Conservation (phyloP, 2,113 vertebrate species). For the Larimichthys crocea region DNA sequence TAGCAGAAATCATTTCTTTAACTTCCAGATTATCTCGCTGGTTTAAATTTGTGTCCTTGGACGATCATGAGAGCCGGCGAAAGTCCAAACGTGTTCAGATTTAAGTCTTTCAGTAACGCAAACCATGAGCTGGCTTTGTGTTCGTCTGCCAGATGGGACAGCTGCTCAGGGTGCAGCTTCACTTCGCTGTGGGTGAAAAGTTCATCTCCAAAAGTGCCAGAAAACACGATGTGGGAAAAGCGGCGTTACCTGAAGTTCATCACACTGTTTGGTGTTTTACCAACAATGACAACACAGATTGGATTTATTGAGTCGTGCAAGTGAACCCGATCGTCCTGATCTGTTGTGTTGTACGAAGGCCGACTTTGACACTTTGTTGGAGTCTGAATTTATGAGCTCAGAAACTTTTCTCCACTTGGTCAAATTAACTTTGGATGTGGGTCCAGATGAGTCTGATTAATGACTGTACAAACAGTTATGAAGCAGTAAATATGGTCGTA, state of each 20-base stretch:
- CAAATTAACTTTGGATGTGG: conserved; percentile 3
- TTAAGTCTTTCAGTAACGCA: conserved; percentile 61
- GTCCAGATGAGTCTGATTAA: conserved; percentile 19
- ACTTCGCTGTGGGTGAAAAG: conserved; percentile 67
- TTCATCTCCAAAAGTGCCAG: conserved; percentile 61
- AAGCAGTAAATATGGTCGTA: background rate
- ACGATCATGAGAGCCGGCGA: conserved; percentile 40
- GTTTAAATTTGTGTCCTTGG: conserved; percentile 52
- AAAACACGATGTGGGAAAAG: conserved; percentile 42
- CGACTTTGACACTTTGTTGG: background rate
- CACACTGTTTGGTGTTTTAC: too few relatives aligned
- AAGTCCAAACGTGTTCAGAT: conserved; percentile 58
- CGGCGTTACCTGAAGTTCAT: conserved; percentile 36
- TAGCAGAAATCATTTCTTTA: conserved; percentile 1
- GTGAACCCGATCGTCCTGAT: background rate
- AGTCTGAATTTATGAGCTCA: conserved; percentile 3
- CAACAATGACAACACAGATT: background rate
- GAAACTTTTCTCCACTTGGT: conserved; percentile 4
- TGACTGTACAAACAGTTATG: background rate
- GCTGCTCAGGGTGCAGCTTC: conserved; percentile 57
- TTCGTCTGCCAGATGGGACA: conserved; percentile 68
- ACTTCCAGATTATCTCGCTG: conserved; percentile 25
- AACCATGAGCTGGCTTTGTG: conserved; percentile 59
- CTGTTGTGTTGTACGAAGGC: background rate
- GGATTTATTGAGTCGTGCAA: background rate